phyloP scores from a whole-genome alignment of 1,140 invertebrate genomes.

The Zaprionus capensis region DNA sequence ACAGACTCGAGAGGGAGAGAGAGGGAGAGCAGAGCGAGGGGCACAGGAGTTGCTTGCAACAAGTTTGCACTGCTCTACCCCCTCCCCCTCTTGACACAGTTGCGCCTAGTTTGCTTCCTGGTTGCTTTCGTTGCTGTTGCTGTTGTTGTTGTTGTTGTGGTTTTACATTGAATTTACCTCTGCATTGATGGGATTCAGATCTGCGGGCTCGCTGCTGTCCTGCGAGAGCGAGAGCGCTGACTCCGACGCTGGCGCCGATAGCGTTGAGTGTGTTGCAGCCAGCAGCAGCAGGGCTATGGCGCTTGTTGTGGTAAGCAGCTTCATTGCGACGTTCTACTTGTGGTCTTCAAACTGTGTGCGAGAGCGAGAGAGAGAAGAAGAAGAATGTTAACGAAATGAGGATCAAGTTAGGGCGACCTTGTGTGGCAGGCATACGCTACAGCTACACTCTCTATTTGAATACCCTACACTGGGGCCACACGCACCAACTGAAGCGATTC shows the following conservation, averaged over 20 bases:
- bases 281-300: conserved; percentile 51
- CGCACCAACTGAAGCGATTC: conserved; percentile 4
- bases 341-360: neutral
- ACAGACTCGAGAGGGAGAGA: neutral
- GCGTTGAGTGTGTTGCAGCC: conserved; percentile 45
- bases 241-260: conserved; percentile 50
- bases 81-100: neutral
- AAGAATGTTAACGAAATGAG: neutral
- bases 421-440: neutral
- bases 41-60: neutral
- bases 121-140: conserved; percentile 3
- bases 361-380: neutral
- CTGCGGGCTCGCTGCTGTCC: conserved; percentile 59
- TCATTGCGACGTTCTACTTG: conserved; percentile 43
- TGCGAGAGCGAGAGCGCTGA: conserved; percentile 34
- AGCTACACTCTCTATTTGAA: neutral
- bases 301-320: conserved; percentile 49
- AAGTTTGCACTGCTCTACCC: neutral
- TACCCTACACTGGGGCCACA: conserved; percentile 2
- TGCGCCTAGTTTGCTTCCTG: conserved; percentile 14
- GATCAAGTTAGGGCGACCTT: neutral
- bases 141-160: neutral
- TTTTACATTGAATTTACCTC: conserved; percentile 65
- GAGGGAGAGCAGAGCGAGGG: neutral
- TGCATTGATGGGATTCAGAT: conserved; percentile 80